Evolutionary conservation across 1,140 invertebrate genomes (phyloP).

Genomic region (Drosophila triauraria): DNA sequence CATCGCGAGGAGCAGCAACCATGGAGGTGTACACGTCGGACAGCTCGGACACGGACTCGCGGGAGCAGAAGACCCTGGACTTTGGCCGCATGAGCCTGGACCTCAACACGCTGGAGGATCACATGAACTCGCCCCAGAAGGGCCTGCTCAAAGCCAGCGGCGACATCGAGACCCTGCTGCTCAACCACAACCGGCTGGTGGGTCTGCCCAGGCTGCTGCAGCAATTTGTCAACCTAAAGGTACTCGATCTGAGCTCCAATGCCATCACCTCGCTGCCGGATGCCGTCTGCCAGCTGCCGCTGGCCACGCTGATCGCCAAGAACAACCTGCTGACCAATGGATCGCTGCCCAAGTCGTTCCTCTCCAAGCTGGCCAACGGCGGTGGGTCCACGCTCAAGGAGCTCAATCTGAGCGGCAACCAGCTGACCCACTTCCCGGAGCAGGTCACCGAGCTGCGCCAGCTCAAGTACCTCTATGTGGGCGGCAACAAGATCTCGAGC

Average conservation of each 20-base stretch:
- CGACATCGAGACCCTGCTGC: constrained; percentile 88
- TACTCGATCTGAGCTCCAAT: constrained; percentile 95
- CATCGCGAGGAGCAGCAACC: constrained; percentile 10
- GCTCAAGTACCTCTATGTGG: constrained; percentile 94
- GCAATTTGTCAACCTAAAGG: constrained; percentile 89
- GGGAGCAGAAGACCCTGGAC: constrained; percentile 89
- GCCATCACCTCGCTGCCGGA: constrained; percentile 91
- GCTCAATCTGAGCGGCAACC: constrained; percentile 97
- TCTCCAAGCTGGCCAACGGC: constrained; percentile 66
- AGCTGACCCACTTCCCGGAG: constrained; percentile 92
- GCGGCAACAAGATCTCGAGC: constrained; percentile 93
- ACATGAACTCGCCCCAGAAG: constrained; percentile 83
- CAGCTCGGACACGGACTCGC: constrained; percentile 91
- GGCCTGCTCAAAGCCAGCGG: constrained; percentile 86
- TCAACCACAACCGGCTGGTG: constrained; percentile 90
- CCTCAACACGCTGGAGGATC: constrained; percentile 86
- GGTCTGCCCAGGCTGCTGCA: constrained; percentile 86
- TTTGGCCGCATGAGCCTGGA: constrained; percentile 89
- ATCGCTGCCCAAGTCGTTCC: constrained; percentile 92
- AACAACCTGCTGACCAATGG: constrained; percentile 94
- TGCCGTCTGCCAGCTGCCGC: constrained; percentile 88
- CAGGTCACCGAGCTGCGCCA: constrained; percentile 92
- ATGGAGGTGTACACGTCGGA: constrained; percentile 93
- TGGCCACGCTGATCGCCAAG: constrained; percentile 92
- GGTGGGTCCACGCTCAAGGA: constrained; percentile 88